These are phyloP conservation scores for Vidua macroura DNA, from an alignment of 2,113 vertebrate species.

Conservation along the genomic window DNA sequence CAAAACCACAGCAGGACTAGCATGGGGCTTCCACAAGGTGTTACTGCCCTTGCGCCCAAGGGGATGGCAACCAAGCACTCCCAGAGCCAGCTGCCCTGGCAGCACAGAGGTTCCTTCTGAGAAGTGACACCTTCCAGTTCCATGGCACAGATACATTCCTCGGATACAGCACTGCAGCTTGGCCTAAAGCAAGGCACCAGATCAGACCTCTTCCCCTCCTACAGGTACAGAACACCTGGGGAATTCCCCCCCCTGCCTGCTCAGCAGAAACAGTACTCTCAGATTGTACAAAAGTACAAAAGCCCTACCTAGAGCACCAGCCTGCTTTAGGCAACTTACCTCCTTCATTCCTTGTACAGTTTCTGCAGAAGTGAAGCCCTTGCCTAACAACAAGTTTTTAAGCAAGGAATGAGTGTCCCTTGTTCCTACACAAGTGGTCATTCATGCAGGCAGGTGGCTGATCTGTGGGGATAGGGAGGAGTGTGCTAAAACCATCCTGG, in stretches of 20 bases:
- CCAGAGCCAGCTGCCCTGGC: neutral
- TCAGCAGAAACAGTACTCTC: neutral
- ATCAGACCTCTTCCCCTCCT: neutral
- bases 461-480: fast-evolving
- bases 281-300: neutral
- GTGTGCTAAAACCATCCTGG: neutral
- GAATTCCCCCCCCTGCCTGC: neutral
- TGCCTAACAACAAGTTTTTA: neutral
- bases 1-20: neutral
- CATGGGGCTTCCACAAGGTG: neutral
- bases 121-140: neutral
- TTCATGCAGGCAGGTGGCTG: neutral
- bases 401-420: neutral
- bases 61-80: neutral
- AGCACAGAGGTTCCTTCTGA: neutral
- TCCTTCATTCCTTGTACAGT: neutral
- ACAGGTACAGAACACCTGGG: neutral
- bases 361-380: neutral
- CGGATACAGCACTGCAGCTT: neutral
- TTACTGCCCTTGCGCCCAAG: neutral
- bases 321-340: neutral
- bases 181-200: neutral
- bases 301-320: neutral
- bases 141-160: neutral
- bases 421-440: neutral